These are phyloP conservation scores for Callyntrura sp. DNA, from an alignment of 2,888 invertebrate genomes.

Conservation along the genomic window DNA sequence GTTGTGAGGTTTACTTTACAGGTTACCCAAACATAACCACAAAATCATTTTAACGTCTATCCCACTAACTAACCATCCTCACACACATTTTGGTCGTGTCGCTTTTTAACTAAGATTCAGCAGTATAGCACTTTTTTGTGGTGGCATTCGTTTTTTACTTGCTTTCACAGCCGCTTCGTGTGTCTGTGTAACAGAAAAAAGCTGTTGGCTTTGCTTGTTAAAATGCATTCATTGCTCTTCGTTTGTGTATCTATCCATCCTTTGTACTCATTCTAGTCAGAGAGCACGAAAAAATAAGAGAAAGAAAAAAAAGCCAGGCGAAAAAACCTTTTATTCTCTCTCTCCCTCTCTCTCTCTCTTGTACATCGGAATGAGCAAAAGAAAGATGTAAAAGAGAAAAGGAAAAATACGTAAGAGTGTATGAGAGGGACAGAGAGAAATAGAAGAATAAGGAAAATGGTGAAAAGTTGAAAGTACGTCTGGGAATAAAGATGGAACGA, in stretches of 20 bases:
- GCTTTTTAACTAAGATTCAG: conserved; percentile 17
- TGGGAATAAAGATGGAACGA: conserved; percentile 79
- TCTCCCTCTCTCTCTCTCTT: conserved; percentile 26
- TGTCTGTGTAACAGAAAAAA: conserved; percentile 16
- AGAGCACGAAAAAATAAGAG: conserved; percentile 19
- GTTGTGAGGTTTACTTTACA: no score
- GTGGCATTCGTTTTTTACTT: conserved; percentile 30
- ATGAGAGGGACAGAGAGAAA: conserved; percentile 43
- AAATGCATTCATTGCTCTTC: conserved; percentile 67
- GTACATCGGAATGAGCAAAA: conserved; percentile 55
- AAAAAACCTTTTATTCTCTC: conserved; percentile 61
- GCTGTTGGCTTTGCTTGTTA: conserved; percentile 62
- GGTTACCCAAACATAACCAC: conserved; percentile 53
- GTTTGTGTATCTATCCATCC: neutral
- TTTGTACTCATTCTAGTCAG: conserved; percentile 49
- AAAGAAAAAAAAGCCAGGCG: conserved; percentile 28
- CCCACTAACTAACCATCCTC: conserved; percentile 8
- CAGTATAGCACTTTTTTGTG: conserved; percentile 5
- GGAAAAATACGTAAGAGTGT: conserved; percentile 16
- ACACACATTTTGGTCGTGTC: neutral
- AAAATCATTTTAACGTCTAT: conserved; percentile 32
- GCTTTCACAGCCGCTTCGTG: conserved; percentile 19
- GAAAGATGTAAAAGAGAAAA: conserved; percentile 53
- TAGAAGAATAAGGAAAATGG: conserved; percentile 74
- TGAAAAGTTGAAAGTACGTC: conserved; percentile 79